These are phyloP conservation scores for Drosophila willistoni DNA, from an alignment of 1,140 invertebrate genomes.

Conservation along the genomic window DNA sequence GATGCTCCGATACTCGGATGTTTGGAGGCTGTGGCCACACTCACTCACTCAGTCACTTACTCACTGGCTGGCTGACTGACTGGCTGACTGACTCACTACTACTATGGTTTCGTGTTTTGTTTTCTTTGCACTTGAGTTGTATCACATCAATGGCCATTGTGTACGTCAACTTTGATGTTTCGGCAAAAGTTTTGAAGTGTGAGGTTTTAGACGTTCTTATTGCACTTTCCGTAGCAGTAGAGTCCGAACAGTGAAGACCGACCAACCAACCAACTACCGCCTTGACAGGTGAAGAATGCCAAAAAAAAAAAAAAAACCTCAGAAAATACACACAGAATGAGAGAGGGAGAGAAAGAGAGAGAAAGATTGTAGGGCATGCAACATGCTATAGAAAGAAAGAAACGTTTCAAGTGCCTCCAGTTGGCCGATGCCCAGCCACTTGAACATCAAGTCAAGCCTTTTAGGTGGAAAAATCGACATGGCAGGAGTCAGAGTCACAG, in stretches of 20 bases:
- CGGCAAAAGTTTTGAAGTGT: constrained; percentile 81
- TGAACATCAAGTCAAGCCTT: constrained; percentile 75
- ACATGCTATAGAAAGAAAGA: constrained; percentile 34
- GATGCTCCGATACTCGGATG: constrained; percentile 13
- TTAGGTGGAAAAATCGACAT: constrained; percentile 76
- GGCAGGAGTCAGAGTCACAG: constrained; percentile 49
- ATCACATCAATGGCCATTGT: constrained; percentile 82
- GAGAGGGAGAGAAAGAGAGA: not conserved
- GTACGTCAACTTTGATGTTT: constrained; percentile 82
- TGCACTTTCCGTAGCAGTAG: constrained; percentile 60
- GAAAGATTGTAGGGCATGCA: constrained; percentile 11
- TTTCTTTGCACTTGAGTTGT: constrained; percentile 81
- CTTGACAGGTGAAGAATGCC: constrained; percentile 80
- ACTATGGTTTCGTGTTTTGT: constrained; percentile 77
- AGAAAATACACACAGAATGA: constrained; percentile 1
- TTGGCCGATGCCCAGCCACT: constrained; percentile 70
- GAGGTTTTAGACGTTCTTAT: constrained; percentile 81
- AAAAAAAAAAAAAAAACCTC: constrained; percentile 40
- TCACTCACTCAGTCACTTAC: not conserved
- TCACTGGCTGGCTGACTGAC: not conserved
- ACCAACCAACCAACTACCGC: constrained; percentile 44
- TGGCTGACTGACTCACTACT: constrained; percentile 31
- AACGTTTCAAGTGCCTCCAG: constrained; percentile 53
- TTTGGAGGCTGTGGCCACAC: constrained; percentile 10
- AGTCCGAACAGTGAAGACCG: constrained; percentile 28